Conservation (phyloP, 2,113 vertebrate genomes). For the Pelecanoides urinatrix region DNA sequence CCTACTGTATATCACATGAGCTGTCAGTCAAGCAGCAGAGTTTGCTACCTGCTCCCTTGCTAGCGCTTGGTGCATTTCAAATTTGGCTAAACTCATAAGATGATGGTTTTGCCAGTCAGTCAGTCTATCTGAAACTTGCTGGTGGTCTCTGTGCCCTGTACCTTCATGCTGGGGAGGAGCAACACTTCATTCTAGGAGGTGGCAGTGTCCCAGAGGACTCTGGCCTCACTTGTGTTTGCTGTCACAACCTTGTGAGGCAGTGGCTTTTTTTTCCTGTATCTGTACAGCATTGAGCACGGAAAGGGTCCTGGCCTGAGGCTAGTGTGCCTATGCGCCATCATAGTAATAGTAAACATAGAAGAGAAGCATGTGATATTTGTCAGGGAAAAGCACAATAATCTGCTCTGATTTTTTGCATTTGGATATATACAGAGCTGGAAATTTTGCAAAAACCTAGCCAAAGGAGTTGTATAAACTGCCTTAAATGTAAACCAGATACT, state of each 20-base stretch:
- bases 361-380: conserved; percentile 32
- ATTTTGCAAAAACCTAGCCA: conserved; percentile 2
- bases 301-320: not conserved
- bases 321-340: not conserved
- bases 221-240: not conserved
- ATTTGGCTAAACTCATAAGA: not conserved
- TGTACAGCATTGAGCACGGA: not conserved
- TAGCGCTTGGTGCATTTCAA: not conserved
- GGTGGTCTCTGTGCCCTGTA: not conserved
- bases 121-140: not conserved
- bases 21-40: not conserved
- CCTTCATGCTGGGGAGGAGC: not conserved
- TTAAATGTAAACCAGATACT: conserved; percentile 64
- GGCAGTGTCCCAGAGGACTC: not conserved
- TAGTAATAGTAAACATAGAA: not conserved
- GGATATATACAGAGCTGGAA: not conserved
- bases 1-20: not conserved
- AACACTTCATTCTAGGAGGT: not conserved
- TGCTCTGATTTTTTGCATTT: conserved; percentile 27
- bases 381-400: conserved; percentile 22
- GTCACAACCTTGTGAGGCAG: not conserved
- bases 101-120: not conserved
- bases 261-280: not conserved
- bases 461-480: conserved; percentile 37
- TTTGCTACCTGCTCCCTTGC: not conserved